Evolutionary conservation across 1,140 invertebrate species (phyloP).

Genomic region (Aphelenchoides besseyi): DNA sequence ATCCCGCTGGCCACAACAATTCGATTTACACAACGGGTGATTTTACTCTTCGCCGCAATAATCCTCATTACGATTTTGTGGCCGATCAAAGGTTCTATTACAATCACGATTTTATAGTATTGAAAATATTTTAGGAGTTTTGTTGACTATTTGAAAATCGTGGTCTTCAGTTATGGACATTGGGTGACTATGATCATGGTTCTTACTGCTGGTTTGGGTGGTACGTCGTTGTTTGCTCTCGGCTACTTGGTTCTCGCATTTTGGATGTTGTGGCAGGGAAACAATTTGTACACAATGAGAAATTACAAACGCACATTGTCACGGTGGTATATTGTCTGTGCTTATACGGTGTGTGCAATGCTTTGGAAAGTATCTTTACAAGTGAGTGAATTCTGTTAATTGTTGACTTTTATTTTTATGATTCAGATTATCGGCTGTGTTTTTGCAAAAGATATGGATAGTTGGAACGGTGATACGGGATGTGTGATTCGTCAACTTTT

Average conservation of each 20-base stretch:
- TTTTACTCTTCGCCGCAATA: conserved; percentile 41
- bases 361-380: conserved; percentile 55
- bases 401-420: conserved; percentile 5
- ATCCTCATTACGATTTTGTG: conserved; percentile 59
- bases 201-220: conserved; percentile 56
- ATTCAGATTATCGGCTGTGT: conserved; percentile 54
- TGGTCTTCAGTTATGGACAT: conserved; percentile 59
- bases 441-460: conserved; percentile 33
- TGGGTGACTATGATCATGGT: conserved; percentile 60
- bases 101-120: neutral
- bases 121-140: conserved; percentile 42
- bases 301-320: conserved; percentile 37
- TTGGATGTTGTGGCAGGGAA: conserved; percentile 61
- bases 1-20: conserved; percentile 52
- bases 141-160: conserved; percentile 57
- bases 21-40: conserved; percentile 51
- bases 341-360: conserved; percentile 56
- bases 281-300: conserved; percentile 60
- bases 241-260: conserved; percentile 60
- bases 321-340: conserved; percentile 52
- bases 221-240: conserved; percentile 60
- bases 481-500: conserved; percentile 54
- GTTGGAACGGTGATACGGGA: neutral
- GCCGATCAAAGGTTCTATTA: conserved; percentile 44
- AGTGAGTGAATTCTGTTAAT: conserved; percentile 33